Evolutionary conservation across 1,140 invertebrate genomes (phyloP), one percentile per base, ranked within the genome.

Genomic region (Trichonephila clavata): DNA sequence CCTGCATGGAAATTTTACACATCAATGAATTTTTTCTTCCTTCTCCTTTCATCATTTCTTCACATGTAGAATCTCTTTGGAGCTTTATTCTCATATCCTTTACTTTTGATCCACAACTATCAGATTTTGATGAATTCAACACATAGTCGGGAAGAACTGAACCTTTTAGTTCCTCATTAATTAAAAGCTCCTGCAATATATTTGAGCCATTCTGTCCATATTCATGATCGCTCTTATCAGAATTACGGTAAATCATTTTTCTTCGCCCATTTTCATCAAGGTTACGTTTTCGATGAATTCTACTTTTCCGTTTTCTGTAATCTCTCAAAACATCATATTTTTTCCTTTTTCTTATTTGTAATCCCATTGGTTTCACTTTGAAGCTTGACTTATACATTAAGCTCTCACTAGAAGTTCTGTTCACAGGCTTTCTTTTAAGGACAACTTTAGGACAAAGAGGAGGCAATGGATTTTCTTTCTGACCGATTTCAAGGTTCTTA

Each of bases 281-380:
- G 24, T 87, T 93, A n/a, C 86, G 43, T 20, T 88, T 93, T 14
- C 92, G 18, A 27, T 93, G 92, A 24, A 93, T 63, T n/a, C 92
- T 27, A 60, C 68, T 93, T 81, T 87, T 87, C 6, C 92, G 84
- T 10, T 32, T 87, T 16, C 92, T 60, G 32, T 93, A 93, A 63
- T 93, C 92, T 24, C 92, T 20, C 21, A 93, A 32, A 21, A 93
- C 86, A 57, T 93, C 92, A 57, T 93, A 93, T 16, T 93, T 93
- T 50, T 93, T 93, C 10, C 92, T 71, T 63, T 93, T 93, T 80
- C 60, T 77, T 8, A 93, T 71, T 27, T 93, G 92, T 16, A 93
- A 43, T 13, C 92, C 84, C 5, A 88, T 50, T 6, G 92, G 86
- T 57, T 93, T 93, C 20, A 86, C 83, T 87, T 87, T 87, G 32